These are phyloP conservation scores for Platanista minor DNA, from an alignment of 2,113 vertebrate genomes.

Conservation along the genomic window DNA sequence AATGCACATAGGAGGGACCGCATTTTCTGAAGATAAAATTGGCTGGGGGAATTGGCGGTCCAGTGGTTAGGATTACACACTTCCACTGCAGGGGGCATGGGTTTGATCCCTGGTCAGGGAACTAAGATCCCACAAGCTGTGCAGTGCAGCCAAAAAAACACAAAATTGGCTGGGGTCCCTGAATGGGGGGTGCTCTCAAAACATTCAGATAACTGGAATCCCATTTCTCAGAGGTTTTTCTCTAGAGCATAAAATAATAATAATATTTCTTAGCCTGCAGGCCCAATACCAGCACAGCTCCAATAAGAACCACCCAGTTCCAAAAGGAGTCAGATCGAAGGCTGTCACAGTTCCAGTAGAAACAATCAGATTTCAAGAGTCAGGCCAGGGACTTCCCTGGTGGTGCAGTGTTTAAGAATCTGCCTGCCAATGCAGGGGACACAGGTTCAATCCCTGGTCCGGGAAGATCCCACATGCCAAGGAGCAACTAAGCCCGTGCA, in stretches of 20 bases:
- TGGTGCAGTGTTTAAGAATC: too few relatives aligned
- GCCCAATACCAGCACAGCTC: background rate
- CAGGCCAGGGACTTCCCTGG: background rate
- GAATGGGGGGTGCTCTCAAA: background rate
- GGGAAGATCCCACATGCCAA: too few relatives aligned
- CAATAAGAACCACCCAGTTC: background rate
- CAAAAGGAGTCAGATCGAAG: background rate
- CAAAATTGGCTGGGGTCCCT: background rate
- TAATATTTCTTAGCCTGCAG: background rate
- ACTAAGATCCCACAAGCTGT: too few relatives aligned
- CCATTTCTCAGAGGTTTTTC: background rate
- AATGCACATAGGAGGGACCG: background rate
- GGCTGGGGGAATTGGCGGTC: background rate
- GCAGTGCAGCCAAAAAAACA: too few relatives aligned
- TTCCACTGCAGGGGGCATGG: too few relatives aligned
- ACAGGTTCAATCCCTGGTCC: too few relatives aligned
- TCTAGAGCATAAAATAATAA: background rate
- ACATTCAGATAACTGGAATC: background rate
- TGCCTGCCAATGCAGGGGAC: too few relatives aligned
- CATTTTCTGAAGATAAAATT: background rate
- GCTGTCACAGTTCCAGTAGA: background rate
- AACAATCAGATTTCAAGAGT: background rate
- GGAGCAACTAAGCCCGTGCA: fast-evolving
- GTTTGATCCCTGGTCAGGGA: too few relatives aligned
- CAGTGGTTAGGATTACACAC: too few relatives aligned